phyloP scores from a whole-genome alignment of 2,797 vertebrate species.

The Crocidura indochinensis region DNA sequence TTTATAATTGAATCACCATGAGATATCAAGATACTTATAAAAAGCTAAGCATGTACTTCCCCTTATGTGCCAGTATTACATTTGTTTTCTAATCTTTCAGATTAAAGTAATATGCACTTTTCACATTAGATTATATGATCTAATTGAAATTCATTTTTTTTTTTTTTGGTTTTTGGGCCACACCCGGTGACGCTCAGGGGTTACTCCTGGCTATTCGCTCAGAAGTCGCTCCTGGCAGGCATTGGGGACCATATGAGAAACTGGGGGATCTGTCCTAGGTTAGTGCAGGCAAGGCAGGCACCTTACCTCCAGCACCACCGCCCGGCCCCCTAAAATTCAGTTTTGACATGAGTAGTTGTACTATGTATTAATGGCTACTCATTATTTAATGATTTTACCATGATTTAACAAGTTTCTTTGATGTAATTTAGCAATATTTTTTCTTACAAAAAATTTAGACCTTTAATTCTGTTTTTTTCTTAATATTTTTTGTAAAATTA shows the following conservation, averaged over 20 bases:
- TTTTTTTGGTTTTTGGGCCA: no score
- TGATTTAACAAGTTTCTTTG: not conserved
- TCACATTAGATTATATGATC: slow-evolving; percentile 2
- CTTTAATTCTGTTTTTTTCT: slow-evolving; percentile 36
- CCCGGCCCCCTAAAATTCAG: no score
- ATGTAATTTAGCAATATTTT: slow-evolving; percentile 29
- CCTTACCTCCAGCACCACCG: no score
- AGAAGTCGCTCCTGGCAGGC: no score
- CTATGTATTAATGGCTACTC: slow-evolving; percentile 2
- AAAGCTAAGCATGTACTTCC: not conserved
- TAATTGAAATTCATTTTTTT: slow-evolving; percentile 48
- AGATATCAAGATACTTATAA: no score
- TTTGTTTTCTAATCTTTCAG: slow-evolving; percentile 7
- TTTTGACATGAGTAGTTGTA: not conserved
- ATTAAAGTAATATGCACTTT: not conserved
- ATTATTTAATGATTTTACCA: slow-evolving; percentile 13
- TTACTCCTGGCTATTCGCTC: no score
- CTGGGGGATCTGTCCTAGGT: no score
- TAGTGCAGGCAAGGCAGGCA: no score
- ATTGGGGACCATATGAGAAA: no score
- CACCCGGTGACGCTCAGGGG: no score
- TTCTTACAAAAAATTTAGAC: slow-evolving; percentile 10
- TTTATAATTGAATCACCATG: no score
- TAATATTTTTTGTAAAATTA: not conserved
- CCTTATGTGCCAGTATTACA: not conserved